Evolutionary conservation across 2,113 vertebrate species (phyloP).

Genomic region (Boulengeromyrus knoepffleri): DNA sequence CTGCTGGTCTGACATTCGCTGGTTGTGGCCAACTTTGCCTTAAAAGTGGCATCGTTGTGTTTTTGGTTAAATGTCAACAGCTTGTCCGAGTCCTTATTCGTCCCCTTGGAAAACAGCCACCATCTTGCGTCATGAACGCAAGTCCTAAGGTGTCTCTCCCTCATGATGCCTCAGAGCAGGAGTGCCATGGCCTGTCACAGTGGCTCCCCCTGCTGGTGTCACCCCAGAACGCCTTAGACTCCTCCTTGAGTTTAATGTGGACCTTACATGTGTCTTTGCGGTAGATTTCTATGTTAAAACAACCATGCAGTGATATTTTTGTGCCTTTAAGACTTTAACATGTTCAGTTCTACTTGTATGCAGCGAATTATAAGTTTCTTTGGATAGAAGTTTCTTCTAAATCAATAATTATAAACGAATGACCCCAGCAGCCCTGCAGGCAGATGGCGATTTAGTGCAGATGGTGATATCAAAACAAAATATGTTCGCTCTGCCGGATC

Average conservation of each 20-base stretch:
- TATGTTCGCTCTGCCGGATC: not conserved
- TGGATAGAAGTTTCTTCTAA: not conserved
- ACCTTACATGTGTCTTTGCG: not conserved
- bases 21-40: not conserved
- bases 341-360: not conserved
- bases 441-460: not conserved
- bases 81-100: conserved; percentile 10
- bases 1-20: not conserved
- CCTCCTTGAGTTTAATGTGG: not conserved
- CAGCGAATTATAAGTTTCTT: not conserved
- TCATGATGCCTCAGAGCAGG: not conserved
- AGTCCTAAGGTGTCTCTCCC: not conserved
- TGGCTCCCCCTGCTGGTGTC: not conserved
- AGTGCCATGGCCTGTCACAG: not conserved
- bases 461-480: conserved; percentile 3
- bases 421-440: not conserved
- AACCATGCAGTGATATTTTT: not conserved
- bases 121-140: not conserved
- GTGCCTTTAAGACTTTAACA: not conserved
- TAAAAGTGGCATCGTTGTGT: not conserved
- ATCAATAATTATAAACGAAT: not conserved
- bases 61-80: conserved; percentile 16
- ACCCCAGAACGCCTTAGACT: not conserved
- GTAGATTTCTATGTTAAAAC: not conserved
- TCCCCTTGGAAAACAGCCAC: not conserved